Percentiles rank a stretch among this genome's conserved stretches.
These are phyloP conservation scores for Tetraneura akinire DNA, from an alignment of 1,140 invertebrate genomes.

Conservation along the genomic window DNA sequence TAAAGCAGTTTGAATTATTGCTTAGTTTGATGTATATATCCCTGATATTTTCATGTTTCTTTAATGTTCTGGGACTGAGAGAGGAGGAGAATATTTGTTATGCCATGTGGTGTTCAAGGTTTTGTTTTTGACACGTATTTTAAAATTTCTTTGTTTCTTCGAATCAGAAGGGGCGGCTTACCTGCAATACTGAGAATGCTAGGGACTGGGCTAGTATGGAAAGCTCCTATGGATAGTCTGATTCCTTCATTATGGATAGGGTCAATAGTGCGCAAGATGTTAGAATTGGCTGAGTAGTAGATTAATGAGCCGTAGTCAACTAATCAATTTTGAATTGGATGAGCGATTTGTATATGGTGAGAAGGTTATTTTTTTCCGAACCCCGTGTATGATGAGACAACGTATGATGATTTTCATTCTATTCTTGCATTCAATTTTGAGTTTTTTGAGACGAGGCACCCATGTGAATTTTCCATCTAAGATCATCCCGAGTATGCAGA, in stretches of 20 bases:
- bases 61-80: not conserved
- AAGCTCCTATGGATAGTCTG: conserved; percentile 27
- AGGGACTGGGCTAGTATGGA: conserved; percentile 20
- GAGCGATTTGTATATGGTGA: conserved; percentile 3
- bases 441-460: no score
- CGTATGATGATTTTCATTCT: conserved; percentile 23
- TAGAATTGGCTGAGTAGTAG: not conserved
- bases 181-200: conserved; percentile 20
- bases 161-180: not conserved
- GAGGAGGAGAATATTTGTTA: not conserved
- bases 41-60: not conserved
- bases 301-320: conserved; percentile 24
- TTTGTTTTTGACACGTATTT: not conserved
- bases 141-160: conserved; percentile 1
- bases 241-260: conserved; percentile 12
- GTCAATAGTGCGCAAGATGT: not conserved
- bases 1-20: not conserved
- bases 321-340: conserved; percentile 23
- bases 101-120: not conserved
- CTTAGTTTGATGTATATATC: not conserved
- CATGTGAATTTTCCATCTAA: no score
- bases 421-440: not conserved
- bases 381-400: not conserved
- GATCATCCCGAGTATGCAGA: no score
- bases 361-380: not conserved